Percentiles rank a stretch among this genome's conserved stretches.
These are phyloP conservation scores for Teinopalpus imperialis DNA, from an alignment of 2,888 invertebrate genomes.

Conservation along the genomic window DNA sequence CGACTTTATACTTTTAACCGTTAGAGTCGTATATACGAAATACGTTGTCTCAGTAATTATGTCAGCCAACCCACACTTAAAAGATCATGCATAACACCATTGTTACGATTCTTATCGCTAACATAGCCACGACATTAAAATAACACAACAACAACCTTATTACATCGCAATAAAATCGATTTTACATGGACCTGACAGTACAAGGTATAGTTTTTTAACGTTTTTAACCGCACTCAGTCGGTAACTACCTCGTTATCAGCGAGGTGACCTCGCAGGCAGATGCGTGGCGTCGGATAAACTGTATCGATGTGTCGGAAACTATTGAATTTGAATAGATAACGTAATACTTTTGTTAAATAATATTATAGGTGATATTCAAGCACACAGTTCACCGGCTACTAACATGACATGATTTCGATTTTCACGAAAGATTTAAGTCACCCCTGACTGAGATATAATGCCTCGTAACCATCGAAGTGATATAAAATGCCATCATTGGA, in stretches of 20 bases:
- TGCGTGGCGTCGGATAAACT: constrained; percentile 31
- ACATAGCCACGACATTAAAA: constrained; percentile 7
- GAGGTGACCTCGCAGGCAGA: constrained; percentile 37
- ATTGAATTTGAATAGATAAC: too few species aligned
- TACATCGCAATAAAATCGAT: constrained; percentile 19
- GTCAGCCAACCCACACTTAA: constrained; percentile 32
- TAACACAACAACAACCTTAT: constrained; percentile 16
- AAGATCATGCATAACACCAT: constrained; percentile 27
- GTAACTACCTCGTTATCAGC: constrained; percentile 46
- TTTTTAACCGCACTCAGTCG: constrained; percentile 18
- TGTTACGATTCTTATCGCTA: constrained; percentile 27
- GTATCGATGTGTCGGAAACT: too few species aligned
- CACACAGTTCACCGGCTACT: too few species aligned
- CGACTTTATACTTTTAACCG: constrained; percentile 22
- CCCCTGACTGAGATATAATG: too few species aligned
- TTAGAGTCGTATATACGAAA: constrained; percentile 19
- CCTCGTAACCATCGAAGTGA: too few species aligned
- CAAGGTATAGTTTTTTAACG: not conserved
- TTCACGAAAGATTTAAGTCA: too few species aligned
- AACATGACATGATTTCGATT: too few species aligned
- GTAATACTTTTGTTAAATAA: too few species aligned
- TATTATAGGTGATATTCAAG: too few species aligned
- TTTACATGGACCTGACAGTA: constrained; percentile 1
- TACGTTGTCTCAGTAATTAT: constrained; percentile 25
- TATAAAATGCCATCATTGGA: too few species aligned